phyloP scores from a whole-genome alignment of 2,888 invertebrate genomes.

The Ceraclea dissimilis region DNA sequence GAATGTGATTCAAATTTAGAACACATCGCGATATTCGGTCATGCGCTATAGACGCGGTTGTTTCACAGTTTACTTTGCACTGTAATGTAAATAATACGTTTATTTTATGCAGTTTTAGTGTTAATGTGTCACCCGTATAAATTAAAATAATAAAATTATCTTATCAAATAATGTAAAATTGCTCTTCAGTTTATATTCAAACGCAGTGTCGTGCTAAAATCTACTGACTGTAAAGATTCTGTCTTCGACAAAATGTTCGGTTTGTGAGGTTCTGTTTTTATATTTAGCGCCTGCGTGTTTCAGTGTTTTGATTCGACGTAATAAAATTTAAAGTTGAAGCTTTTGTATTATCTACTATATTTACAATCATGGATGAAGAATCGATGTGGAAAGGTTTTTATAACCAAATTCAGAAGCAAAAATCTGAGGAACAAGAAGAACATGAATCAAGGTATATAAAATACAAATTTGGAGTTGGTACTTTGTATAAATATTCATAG shows the following conservation, averaged over 20 bases:
- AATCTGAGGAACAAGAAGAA: conserved; percentile 53
- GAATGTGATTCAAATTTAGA: background rate
- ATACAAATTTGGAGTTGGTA: background rate
- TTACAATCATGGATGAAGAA: conserved; percentile 54
- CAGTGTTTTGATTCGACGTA: conserved; percentile 19
- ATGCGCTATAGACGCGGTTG: background rate
- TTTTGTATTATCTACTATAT: background rate
- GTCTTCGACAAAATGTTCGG: no score
- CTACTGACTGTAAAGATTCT: no score
- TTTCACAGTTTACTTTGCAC: background rate
- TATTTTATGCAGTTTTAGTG: background rate
- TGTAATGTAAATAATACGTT: background rate
- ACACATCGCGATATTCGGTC: background rate
- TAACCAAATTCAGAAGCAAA: conserved; percentile 57
- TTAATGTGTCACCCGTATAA: background rate
- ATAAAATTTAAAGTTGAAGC: background rate
- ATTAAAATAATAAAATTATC: background rate
- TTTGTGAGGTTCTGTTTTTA: background rate
- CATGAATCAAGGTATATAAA: conserved; percentile 61
- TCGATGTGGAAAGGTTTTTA: conserved; percentile 73
- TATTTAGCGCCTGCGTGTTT: conserved; percentile 6
- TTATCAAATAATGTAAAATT: background rate
- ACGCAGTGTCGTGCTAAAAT: no score
- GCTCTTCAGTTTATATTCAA: background rate
- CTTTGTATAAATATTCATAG: background rate